These are phyloP conservation scores for Taenioides sp. DNA, from an alignment of 2,797 vertebrate species.

Conservation along the genomic window DNA sequence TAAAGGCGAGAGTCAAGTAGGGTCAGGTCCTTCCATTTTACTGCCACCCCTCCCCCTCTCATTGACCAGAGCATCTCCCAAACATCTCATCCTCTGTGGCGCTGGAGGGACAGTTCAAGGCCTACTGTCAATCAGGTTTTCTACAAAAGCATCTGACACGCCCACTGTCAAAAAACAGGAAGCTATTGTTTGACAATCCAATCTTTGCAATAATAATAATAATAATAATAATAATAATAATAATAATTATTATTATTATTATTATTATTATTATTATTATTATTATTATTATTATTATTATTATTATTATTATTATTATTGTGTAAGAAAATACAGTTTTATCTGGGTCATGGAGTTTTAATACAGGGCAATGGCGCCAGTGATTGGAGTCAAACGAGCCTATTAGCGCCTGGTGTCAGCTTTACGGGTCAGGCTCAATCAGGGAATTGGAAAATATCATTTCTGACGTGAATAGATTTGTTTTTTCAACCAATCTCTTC, in stretches of 20 bases:
- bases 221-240: too few relatives aligned
- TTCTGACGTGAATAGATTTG: conserved; percentile 68
- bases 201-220: background rate
- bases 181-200: background rate
- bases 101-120: background rate
- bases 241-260: background rate
- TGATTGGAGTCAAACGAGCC: conserved; percentile 52
- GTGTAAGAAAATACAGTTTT: background rate
- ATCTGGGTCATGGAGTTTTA: conserved; percentile 2
- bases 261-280: background rate
- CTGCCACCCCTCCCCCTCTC: conserved; percentile 45
- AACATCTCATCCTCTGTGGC: conserved; percentile 25
- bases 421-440: conserved; percentile 67
- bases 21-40: conserved; percentile 78
- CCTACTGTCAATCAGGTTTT: background rate
- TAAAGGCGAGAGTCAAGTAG: conserved; percentile 70
- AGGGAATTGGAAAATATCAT: conserved; percentile 71
- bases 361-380: conserved; percentile 10
- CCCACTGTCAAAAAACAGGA: too few relatives aligned
- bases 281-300: background rate
- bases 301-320: too few relatives aligned
- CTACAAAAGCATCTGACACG: background rate
- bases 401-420: conserved; percentile 50
- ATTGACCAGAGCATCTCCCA: conserved; percentile 21
- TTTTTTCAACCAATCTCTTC: conserved; percentile 70